A percentile compares a stretch with the other conserved stretches of the same genome.
phyloP scores from a whole-genome alignment of 2,888 invertebrate genomes.

The Diabrotica balteata region DNA sequence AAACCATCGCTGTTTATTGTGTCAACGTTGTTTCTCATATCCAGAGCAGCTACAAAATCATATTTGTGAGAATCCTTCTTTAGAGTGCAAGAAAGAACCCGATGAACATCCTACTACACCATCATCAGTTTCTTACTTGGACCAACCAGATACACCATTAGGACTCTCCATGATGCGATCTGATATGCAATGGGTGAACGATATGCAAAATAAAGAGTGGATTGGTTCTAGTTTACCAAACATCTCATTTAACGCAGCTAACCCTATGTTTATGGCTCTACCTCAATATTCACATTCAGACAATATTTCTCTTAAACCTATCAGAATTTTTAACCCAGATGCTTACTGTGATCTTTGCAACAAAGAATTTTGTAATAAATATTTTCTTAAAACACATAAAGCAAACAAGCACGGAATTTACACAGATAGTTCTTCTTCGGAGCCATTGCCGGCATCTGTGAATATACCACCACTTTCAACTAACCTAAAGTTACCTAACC shows the following conservation, averaged over 20 bases:
- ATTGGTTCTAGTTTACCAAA: constrained; percentile 55
- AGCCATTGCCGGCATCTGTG: constrained; percentile 45
- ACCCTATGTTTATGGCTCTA: constrained; percentile 58
- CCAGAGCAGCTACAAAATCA: constrained; percentile 55
- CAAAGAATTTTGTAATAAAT: constrained; percentile 98
- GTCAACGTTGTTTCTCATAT: constrained; percentile 55
- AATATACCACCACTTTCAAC: constrained; percentile 52
- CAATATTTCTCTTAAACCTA: constrained; percentile 62
- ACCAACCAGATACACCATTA: constrained; percentile 50
- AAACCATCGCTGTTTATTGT: constrained; percentile 55
- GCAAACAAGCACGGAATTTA: constrained; percentile 97
- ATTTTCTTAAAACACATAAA: constrained; percentile 97
- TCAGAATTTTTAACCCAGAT: constrained; percentile 93
- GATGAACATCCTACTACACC: constrained; percentile 47
- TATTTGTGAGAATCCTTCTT: constrained; percentile 52
- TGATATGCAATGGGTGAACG: constrained; percentile 57
- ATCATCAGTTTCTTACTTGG: constrained; percentile 40
- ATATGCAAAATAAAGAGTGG: constrained; percentile 58
- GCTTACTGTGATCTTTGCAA: constrained; percentile 98
- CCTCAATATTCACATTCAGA: constrained; percentile 55
- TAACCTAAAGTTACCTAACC: constrained; percentile 54
- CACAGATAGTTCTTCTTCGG: constrained; percentile 53
- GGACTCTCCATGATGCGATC: constrained; percentile 50
- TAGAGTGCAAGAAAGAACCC: constrained; percentile 56
- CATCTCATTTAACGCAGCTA: constrained; percentile 58